These are phyloP conservation scores for Drosophila yooni DNA, from an alignment of 2,888 invertebrate genomes.

Conservation along the genomic window DNA sequence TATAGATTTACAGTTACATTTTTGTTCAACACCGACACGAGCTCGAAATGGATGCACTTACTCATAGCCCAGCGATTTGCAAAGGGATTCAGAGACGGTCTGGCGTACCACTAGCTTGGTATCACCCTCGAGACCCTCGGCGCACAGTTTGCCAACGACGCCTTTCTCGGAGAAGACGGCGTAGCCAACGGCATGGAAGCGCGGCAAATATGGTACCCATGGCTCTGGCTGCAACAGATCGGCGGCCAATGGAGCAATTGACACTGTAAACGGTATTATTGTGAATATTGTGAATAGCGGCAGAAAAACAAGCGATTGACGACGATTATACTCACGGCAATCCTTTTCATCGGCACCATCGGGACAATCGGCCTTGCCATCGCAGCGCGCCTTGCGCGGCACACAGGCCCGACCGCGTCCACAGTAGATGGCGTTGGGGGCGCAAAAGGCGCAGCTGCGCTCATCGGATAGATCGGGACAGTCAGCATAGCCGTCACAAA, in stretches of 20 bases:
- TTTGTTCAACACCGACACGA: not conserved
- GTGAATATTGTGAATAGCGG: slow-evolving; percentile 74
- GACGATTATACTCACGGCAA: slow-evolving; percentile 89
- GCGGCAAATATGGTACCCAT: slow-evolving; percentile 89
- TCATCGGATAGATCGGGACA: slow-evolving; percentile 94
- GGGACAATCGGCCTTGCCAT: slow-evolving; percentile 93
- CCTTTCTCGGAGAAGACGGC: slow-evolving; percentile 94
- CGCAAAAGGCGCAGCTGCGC: slow-evolving; percentile 91
- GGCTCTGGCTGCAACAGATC: slow-evolving; percentile 88
- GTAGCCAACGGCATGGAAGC: slow-evolving; percentile 91
- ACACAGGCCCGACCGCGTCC: slow-evolving; percentile 92
- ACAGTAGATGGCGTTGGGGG: slow-evolving; percentile 90
- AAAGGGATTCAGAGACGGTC: slow-evolving; percentile 92
- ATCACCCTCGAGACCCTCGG: slow-evolving; percentile 90
- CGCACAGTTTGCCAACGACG: slow-evolving; percentile 91
- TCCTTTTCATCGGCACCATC: slow-evolving; percentile 94
- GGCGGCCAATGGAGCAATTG: slow-evolving; percentile 89
- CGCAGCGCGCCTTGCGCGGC: slow-evolving; percentile 89
- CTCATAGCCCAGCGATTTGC: slow-evolving; percentile 91
- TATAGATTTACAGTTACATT: not conserved
- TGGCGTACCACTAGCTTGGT: slow-evolving; percentile 85
- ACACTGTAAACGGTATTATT: slow-evolving; percentile 86
- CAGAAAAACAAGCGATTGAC: slow-evolving; percentile 89
- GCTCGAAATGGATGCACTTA: slow-evolving; percentile 84
- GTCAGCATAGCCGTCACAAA: slow-evolving; percentile 95